phyloP scores from a whole-genome alignment of 64 coral and sea anemone species.

The Pocillopora verrucosa region DNA sequence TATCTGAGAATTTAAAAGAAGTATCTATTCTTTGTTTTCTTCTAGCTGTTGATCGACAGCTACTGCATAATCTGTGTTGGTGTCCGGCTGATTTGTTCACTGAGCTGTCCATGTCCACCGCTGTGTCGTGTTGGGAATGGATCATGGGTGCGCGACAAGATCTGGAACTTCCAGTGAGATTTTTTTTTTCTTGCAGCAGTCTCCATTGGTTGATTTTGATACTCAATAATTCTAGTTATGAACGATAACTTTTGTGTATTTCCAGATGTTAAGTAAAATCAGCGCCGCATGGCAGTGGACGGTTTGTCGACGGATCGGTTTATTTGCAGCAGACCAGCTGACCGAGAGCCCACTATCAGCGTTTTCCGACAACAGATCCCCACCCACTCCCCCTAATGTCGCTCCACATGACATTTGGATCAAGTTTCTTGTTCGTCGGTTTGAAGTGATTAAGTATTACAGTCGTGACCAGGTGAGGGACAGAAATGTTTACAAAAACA shows the following conservation, averaged over 20 bases:
- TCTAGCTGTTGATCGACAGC: conserved; percentile 72
- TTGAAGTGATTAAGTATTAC: conserved; percentile 93
- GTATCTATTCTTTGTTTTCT: neutral
- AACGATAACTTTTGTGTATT: neutral
- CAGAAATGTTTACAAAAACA: neutral
- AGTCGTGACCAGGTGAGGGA: conserved; percentile 81
- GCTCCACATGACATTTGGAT: conserved; percentile 94
- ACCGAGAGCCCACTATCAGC: conserved; percentile 82
- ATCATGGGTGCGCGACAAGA: conserved; percentile 91
- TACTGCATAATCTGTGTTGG: conserved; percentile 87
- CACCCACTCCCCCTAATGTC: conserved; percentile 78
- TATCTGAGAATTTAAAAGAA: neutral
- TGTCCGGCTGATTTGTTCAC: conserved; percentile 85
- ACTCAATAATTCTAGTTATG: too few species aligned
- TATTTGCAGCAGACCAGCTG: conserved; percentile 74
- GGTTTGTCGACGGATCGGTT: conserved; percentile 74
- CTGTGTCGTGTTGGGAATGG: conserved; percentile 97
- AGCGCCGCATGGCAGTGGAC: conserved; percentile 99
- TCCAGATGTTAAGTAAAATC: conserved; percentile 80
- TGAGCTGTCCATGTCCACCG: conserved; percentile 73
- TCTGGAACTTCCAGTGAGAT: conserved; percentile 83
- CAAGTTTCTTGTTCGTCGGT: conserved; percentile 87
- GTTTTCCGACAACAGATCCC: conserved; percentile 76
- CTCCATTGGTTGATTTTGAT: too few species aligned
- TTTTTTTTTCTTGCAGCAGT: neutral